Base-by-base conservation (phyloP, 2,113 vertebrate species). In the Forbesichthys agassizii region DNA sequence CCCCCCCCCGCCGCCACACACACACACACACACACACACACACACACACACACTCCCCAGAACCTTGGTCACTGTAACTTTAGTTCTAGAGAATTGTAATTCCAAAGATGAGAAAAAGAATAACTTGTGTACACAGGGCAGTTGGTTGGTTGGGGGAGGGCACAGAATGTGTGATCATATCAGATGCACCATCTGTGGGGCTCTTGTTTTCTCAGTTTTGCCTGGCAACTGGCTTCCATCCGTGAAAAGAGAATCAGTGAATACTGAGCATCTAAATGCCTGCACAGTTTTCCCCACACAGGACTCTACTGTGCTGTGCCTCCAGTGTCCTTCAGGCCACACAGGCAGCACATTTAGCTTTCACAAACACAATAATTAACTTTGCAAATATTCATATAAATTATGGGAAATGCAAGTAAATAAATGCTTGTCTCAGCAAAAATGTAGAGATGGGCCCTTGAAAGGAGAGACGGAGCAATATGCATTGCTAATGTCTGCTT, bases 251-350 rank as follows among this genome's bases (percentile, higher is more conserved):
- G 66, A 79, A 85, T 79, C 79, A 80, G 61, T 72, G 82, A 88
- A 88, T 90, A 83, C 73, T 79, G 86, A 87, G 68, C 78, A 85
- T 72, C 77, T 80, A 76, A 87, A 80, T 71, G 81, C 77, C 71
- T 79, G 81, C 61, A 10, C 65, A 77, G 66, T 68, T 78, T 69
- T 81, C 67, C 74, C 27, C 79, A 84, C 69, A 90, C 84, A 89
- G 81, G 76, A 79, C 71, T 58, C 55, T 69, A 86, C 80, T 89
- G 85, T 89, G 86, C 70, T 78, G 60, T 20, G 63, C 66, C 16
- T 79, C 80, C 27, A 27, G 27, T 27, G 27, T 27, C 27, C 27
- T 87, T 87, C 80, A 87, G 69, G 74, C 60, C 68, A 76, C 80
- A 83, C 69, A 27, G 27, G 27, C 27, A 77, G 61, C 68, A 54